phyloP scores from a whole-genome alignment of 1,140 invertebrate genomes.

The Drosophila nasuta region DNA sequence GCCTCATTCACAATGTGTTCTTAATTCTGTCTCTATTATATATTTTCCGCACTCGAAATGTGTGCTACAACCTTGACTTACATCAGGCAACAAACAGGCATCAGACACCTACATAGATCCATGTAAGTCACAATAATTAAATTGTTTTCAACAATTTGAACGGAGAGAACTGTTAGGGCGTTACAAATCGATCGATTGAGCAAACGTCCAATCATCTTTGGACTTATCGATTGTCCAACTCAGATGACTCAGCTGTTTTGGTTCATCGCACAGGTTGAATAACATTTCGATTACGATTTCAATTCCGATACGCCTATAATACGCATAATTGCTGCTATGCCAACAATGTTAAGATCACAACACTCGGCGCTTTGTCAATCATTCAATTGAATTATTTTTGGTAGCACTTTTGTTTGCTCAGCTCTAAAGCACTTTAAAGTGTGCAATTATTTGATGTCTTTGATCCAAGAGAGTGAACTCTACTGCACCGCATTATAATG shows the following conservation, averaged over 20 bases:
- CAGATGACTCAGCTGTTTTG: constrained; percentile 25
- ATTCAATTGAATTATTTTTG: constrained; percentile 43
- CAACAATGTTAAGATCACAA: constrained; percentile 13
- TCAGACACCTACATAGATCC: no score
- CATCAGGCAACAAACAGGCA: no score
- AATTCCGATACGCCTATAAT: constrained; percentile 22
- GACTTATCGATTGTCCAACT: constrained; percentile 15
- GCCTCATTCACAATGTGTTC: constrained; percentile 12
- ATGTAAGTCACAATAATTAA: no score
- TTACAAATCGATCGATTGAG: constrained; percentile 15
- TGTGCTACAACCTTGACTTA: constrained; percentile 44
- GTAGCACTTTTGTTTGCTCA: constrained; percentile 46
- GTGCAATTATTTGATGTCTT: constrained; percentile 67
- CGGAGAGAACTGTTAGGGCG: no score
- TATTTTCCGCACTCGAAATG: constrained; percentile 3
- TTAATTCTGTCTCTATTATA: background rate
- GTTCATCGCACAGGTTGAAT: constrained; percentile 60
- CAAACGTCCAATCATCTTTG: constrained; percentile 27
- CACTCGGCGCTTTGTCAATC: constrained; percentile 9
- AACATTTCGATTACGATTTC: constrained; percentile 54
- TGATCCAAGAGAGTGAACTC: constrained; percentile 12
- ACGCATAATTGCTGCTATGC: constrained; percentile 51
- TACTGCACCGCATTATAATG: background rate
- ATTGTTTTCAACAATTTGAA: no score
- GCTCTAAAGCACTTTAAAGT: constrained; percentile 67